Evolutionary conservation across 1,140 invertebrate genomes (phyloP), one percentile per base, ranked within the genome.

Genomic region (Trichonephila clavata): DNA sequence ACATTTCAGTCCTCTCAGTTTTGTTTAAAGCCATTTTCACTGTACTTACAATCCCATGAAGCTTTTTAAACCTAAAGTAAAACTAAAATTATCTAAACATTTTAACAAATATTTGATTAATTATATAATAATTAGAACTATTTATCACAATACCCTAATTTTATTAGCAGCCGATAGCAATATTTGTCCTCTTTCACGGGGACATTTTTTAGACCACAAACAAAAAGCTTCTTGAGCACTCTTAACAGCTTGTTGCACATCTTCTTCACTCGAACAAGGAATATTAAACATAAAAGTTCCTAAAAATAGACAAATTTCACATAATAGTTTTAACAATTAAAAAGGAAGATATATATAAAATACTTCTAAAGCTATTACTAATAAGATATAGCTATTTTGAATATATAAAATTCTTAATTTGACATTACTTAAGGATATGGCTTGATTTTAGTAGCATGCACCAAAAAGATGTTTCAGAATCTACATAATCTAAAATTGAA

Each of bases 191-290:
- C 94, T 71, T 77, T 93, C 86, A n/a, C 84, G 68, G n/a, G 84
- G 50, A 80, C 27, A 81, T 27, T 57, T 57, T 16, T 71, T 71
- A 14, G 94, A 90, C 94, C 94, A 94, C 21, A 63, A 21, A 43
- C 4, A 16, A 87, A 95, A 94, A 18, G 95, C 95, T 39, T 95
- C 93, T 83, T 95, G 95, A 20, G 96, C 96, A 39, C 96, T 95
- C 65, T 95, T 94, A 2, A 96, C 96, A 60, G 96, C 96, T 65
- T 94, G 95, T 86, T 96, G 95, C 10, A 96, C 95, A 94, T 96
- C 96, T 21, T 94, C 94, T 86, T 93, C 57, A 65, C 95, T 95
- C 24, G 95, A 95, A 50, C 90, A 94, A 16, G 68, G 59, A 16
- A 93, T 5, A 92, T 88, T 68, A 57, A 65, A 92, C 24, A 81